A percentile compares a stretch with the other conserved stretches of the same genome.
Evolutionary conservation across 2,797 vertebrate species (phyloP).

Genomic region (Ispidina picta): DNA sequence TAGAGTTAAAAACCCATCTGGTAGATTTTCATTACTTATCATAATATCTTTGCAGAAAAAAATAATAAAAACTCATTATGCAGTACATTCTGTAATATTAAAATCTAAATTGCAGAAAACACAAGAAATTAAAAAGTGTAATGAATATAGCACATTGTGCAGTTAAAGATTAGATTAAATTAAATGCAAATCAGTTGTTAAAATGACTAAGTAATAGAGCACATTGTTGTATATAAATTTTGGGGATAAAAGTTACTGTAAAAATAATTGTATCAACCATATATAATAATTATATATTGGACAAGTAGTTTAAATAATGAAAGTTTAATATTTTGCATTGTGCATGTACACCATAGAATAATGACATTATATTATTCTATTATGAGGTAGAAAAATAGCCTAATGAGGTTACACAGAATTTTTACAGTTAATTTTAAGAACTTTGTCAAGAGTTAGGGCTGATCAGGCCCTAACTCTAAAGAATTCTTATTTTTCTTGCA

Average conservation of each 20-base stretch:
- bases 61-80: neutral
- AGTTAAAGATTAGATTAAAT: slow-evolving; percentile 39
- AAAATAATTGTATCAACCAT: neutral
- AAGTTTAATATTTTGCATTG: neutral
- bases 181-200: slow-evolving; percentile 36
- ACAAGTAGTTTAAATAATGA: neutral
- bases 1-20: slow-evolving; percentile 6
- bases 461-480: neutral
- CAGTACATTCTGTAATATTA: slow-evolving; percentile 34
- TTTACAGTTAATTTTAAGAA: neutral
- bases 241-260: neutral
- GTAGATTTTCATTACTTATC: slow-evolving; percentile 29
- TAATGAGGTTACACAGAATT: neutral
- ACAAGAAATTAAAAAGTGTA: slow-evolving; percentile 36
- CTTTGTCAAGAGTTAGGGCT: neutral
- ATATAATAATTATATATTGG: neutral
- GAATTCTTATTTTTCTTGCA: neutral
- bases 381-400: neutral
- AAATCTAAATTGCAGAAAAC: slow-evolving; percentile 40
- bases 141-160: slow-evolving; percentile 22
- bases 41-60: neutral
- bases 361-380: neutral
- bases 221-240: neutral
- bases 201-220: slow-evolving; percentile 22
- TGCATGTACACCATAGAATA: neutral